These are phyloP conservation scores for Polypedilum pembai DNA, from an alignment of 1,140 invertebrate species.

Conservation along the genomic window DNA sequence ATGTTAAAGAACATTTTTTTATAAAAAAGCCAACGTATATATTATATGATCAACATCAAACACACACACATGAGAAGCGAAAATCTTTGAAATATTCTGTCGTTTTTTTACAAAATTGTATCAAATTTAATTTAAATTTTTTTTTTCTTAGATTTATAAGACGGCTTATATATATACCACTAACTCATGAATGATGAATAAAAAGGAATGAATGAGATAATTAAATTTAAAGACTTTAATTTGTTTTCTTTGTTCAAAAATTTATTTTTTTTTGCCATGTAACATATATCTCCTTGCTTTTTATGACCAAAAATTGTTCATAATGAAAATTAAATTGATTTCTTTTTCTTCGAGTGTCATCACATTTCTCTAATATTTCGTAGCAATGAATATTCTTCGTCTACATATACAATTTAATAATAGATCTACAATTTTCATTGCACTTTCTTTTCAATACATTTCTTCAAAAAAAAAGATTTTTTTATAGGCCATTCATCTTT, in stretches of 20 bases:
- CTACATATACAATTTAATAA: not conserved
- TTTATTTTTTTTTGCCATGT: not conserved
- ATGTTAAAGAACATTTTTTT: no score
- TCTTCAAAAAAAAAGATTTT: not conserved
- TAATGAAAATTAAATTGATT: not conserved
- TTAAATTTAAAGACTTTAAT: not conserved
- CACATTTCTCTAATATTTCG: not conserved
- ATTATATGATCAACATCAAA: no score
- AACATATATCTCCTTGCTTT: not conserved
- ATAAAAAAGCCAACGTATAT: no score
- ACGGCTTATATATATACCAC: slow-evolving; percentile 6
- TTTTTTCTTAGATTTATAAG: not conserved
- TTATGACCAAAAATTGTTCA: not conserved
- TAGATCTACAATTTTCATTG: not conserved
- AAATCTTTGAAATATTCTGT: slow-evolving; percentile 1
- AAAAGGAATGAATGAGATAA: not conserved
- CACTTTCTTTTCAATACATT: slow-evolving; percentile 1
- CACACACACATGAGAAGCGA: not conserved
- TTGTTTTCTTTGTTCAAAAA: not conserved
- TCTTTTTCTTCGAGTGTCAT: not conserved
- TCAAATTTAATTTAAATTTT: not conserved
- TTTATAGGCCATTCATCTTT: slow-evolving; percentile 7
- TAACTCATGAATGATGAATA: slow-evolving; percentile 18
- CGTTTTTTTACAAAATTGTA: not conserved
- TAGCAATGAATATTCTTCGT: slow-evolving; percentile 6